phyloP scores from a whole-genome alignment of 2,888 invertebrate genomes.

The Amorpha juglandis region DNA sequence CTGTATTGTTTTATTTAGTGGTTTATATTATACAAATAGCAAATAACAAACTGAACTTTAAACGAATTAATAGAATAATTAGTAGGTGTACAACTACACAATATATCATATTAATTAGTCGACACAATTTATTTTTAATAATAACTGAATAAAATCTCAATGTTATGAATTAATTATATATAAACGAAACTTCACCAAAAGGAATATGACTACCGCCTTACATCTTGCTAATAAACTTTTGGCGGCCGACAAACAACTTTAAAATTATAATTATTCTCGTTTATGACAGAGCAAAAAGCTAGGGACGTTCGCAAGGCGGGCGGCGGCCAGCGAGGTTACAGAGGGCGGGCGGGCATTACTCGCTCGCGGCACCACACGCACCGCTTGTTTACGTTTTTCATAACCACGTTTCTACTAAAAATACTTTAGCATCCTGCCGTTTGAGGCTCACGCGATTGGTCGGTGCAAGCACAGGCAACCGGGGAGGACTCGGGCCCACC shows the following conservation, averaged over 20 bases:
- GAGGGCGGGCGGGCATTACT: slow-evolving; percentile 55
- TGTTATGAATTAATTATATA: slow-evolving; percentile 18
- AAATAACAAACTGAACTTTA: too few species aligned
- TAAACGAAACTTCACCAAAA: slow-evolving; percentile 39
- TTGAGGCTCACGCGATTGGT: slow-evolving; percentile 79
- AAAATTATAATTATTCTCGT: slow-evolving; percentile 60
- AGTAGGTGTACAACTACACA: too few species aligned
- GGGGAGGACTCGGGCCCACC: slow-evolving; percentile 66
- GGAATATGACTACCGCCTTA: slow-evolving; percentile 45
- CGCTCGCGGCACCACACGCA: slow-evolving; percentile 59
- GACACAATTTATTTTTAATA: background rate
- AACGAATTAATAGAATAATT: too few species aligned
- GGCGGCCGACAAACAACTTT: slow-evolving; percentile 56
- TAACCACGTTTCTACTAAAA: slow-evolving; percentile 82
- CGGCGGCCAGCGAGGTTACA: slow-evolving; percentile 44
- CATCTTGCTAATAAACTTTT: slow-evolving; percentile 52
- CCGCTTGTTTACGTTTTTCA: slow-evolving; percentile 81
- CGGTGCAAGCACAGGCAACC: slow-evolving; percentile 70
- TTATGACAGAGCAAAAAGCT: slow-evolving; percentile 53
- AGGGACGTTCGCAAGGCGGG: slow-evolving; percentile 39
- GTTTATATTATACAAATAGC: too few species aligned
- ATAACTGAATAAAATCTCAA: background rate
- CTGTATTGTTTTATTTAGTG: too few species aligned
- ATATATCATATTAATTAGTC: too few species aligned
- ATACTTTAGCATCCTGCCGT: slow-evolving; percentile 82